These are phyloP conservation scores for Drosophila watanabei DNA, from an alignment of 1,140 invertebrate species.

Conservation along the genomic window DNA sequence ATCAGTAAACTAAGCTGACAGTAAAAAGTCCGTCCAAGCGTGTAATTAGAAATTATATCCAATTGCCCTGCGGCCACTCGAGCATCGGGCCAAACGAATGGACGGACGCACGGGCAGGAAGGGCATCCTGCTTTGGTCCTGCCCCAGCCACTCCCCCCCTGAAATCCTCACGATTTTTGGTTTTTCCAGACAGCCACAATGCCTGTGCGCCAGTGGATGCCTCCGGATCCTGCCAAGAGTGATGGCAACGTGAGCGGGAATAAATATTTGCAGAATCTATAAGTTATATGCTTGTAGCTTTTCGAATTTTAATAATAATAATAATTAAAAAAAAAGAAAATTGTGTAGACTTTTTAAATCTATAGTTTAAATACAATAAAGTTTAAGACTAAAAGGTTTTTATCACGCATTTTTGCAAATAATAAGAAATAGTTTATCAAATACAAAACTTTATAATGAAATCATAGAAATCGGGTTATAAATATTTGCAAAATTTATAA, in stretches of 20 bases:
- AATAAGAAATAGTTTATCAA: not conserved
- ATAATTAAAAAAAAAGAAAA: not conserved
- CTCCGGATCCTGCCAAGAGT: slow-evolving; percentile 21
- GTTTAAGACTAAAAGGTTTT: too few relatives aligned
- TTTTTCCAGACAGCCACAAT: slow-evolving; percentile 75
- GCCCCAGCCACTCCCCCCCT: not conserved
- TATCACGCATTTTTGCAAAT: not conserved
- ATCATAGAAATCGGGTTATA: too few relatives aligned
- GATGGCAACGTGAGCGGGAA: slow-evolving; percentile 41
- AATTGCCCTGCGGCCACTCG: slow-evolving; percentile 82
- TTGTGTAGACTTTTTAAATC: too few relatives aligned
- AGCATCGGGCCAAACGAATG: slow-evolving; percentile 62
- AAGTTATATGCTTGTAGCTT: not conserved
- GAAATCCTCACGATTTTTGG: slow-evolving; percentile 68
- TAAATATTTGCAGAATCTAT: not conserved
- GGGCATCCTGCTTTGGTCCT: not conserved
- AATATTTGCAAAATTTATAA: too few relatives aligned
- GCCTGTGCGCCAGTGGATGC: slow-evolving; percentile 53
- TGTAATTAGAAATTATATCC: slow-evolving; percentile 84
- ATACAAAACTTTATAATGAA: not conserved
- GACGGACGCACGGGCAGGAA: slow-evolving; percentile 23
- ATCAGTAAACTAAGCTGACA: slow-evolving; percentile 84
- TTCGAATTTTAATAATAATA: not conserved
- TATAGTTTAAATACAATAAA: too few relatives aligned
- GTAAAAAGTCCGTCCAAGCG: slow-evolving; percentile 83